phyloP scores from a whole-genome alignment of 2,888 invertebrate genomes.

The Drosophila ustulata region DNA sequence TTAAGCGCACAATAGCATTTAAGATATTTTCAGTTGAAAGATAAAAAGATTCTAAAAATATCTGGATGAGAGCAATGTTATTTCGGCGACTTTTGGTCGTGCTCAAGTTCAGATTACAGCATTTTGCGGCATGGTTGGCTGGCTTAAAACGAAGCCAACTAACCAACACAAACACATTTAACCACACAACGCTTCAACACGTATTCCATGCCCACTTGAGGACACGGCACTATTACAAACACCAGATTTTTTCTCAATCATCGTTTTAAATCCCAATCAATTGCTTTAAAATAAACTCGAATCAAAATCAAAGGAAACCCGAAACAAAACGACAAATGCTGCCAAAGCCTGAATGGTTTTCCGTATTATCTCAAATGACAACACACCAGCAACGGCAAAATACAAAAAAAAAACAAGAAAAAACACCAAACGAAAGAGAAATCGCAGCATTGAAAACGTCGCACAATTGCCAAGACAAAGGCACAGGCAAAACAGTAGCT shows the following conservation, averaged over 20 bases:
- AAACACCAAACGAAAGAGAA: constrained; percentile 34
- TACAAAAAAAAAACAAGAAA: constrained; percentile 16
- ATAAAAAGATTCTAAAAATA: background rate
- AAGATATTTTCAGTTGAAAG: background rate
- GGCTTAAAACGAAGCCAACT: constrained; percentile 31
- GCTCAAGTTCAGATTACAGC: background rate
- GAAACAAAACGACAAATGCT: constrained; percentile 53
- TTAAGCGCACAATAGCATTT: background rate
- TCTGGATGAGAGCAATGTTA: background rate
- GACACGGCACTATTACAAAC: constrained; percentile 30
- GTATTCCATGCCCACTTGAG: constrained; percentile 39
- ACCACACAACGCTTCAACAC: constrained; percentile 43
- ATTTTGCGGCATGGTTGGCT: background rate
- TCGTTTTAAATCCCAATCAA: constrained; percentile 71
- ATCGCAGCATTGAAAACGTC: constrained; percentile 38
- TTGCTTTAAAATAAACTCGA: constrained; percentile 77
- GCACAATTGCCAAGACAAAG: constrained; percentile 63
- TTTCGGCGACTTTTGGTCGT: constrained; percentile 1
- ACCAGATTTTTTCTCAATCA: constrained; percentile 35
- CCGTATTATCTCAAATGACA: constrained; percentile 78
- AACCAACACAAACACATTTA: constrained; percentile 27
- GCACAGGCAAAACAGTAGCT: constrained; percentile 34
- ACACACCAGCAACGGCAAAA: constrained; percentile 46
- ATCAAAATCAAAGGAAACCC: constrained; percentile 68
- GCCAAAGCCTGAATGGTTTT: constrained; percentile 63